Conservation (phyloP, 1,140 invertebrate genomes). For the Drosophila baimaii region DNA sequence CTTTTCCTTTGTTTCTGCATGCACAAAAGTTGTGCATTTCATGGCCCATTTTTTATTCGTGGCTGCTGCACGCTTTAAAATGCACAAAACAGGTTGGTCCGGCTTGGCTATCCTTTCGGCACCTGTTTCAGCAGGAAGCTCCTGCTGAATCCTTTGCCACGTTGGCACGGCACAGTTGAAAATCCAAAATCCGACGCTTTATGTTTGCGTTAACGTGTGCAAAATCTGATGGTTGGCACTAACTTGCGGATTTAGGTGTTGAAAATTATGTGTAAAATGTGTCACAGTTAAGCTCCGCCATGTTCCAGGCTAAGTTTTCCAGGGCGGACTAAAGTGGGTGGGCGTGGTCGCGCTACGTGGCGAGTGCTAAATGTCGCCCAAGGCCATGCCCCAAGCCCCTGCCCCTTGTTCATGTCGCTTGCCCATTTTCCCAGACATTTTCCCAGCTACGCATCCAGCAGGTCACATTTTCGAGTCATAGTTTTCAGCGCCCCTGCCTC, state of each 20-base stretch:
- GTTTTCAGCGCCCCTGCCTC: conserved; percentile 46
- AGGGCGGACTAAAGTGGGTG: conserved; percentile 17
- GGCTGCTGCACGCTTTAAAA: conserved; percentile 49
- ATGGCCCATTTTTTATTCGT: conserved; percentile 43
- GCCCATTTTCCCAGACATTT: conserved; percentile 23
- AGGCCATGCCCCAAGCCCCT: conserved; percentile 53
- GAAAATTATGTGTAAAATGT: conserved; percentile 83
- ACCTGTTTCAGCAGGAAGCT: conserved; percentile 9
- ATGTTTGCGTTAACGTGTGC: conserved; percentile 81
- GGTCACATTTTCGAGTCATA: conserved; percentile 63
- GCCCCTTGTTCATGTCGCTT: not conserved
- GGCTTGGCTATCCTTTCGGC: conserved; percentile 9
- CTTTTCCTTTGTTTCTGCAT: conserved; percentile 35
- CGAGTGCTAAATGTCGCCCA: conserved; percentile 72
- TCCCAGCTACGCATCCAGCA: conserved; percentile 43
- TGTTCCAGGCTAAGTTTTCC: conserved; percentile 42
- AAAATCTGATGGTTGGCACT: conserved; percentile 80
- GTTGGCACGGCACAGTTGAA: conserved; percentile 33
- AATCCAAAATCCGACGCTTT: conserved; percentile 74
- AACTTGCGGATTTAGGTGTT: conserved; percentile 82
- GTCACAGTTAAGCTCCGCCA: conserved; percentile 77
- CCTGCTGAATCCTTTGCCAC: conserved; percentile 12
- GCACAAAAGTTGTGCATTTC: conserved; percentile 50
- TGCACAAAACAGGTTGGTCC: conserved; percentile 46
- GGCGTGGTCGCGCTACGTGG: conserved; percentile 47